phyloP scores from a whole-genome alignment of 2,113 vertebrate species.

The Anarhynchus alexandrinus region DNA sequence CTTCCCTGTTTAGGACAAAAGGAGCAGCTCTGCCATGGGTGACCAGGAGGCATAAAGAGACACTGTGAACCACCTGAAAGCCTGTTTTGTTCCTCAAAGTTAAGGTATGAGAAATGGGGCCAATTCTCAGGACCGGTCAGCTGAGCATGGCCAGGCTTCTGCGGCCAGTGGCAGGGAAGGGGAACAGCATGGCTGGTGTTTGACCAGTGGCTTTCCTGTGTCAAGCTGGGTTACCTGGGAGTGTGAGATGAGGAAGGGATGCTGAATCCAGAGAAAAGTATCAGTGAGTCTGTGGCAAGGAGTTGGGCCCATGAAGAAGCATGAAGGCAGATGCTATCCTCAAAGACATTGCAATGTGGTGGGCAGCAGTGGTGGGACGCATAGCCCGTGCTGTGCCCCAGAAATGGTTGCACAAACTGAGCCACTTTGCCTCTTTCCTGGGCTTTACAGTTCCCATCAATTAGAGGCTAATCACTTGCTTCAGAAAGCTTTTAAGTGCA shows the following conservation, averaged over 20 bases:
- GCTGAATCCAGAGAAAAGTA: neutral
- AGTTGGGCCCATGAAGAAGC: neutral
- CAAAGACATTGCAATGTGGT: neutral
- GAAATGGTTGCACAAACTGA: neutral
- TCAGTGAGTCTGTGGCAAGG: neutral
- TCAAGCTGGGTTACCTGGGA: neutral
- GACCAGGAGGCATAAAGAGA: neutral
- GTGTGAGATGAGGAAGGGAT: neutral
- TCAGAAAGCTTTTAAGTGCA: constrained; percentile 47
- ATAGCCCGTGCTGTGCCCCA: neutral
- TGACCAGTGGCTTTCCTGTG: neutral
- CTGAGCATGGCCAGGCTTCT: neutral
- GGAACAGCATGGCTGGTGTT: neutral
- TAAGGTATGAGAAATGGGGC: neutral
- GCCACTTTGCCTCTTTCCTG: neutral
- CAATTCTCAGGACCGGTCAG: neutral
- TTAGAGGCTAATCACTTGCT: constrained; percentile 41
- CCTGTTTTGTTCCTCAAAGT: neutral
- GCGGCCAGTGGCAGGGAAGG: neutral
- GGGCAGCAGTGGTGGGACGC: neutral
- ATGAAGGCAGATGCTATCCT: neutral
- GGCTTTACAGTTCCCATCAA: neutral
- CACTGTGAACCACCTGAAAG: neutral
- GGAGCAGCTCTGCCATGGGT: neutral
- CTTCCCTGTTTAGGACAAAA: neutral